Evolutionary conservation across 2,888 invertebrate species (phyloP).

Genomic region (Cetonia aurata): DNA sequence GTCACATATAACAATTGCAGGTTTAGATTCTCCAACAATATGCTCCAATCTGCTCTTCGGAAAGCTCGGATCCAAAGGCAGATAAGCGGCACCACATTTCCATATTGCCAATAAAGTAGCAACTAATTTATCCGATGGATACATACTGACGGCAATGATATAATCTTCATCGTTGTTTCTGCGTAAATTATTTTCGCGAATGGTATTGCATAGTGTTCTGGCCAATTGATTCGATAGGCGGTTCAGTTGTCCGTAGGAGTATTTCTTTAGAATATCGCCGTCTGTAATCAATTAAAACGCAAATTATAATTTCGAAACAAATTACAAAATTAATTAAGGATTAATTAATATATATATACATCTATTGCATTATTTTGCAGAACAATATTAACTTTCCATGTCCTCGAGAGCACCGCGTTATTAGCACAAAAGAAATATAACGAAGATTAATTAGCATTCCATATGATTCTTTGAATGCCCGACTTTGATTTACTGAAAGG

Average conservation of each 20-base stretch:
- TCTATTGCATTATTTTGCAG: too few species aligned
- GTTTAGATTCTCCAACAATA: slow-evolving; percentile 81
- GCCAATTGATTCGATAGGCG: slow-evolving; percentile 72
- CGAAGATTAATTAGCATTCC: slow-evolving; percentile 25
- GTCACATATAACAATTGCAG: slow-evolving; percentile 78
- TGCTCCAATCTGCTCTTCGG: slow-evolving; percentile 81
- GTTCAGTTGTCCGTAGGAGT: slow-evolving; percentile 72
- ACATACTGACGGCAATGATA: slow-evolving; percentile 84
- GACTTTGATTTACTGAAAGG: neutral
- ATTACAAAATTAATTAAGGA: neutral
- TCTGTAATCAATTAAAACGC: slow-evolving; percentile 53
- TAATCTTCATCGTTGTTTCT: slow-evolving; percentile 78
- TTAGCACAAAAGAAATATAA: slow-evolving; percentile 1
- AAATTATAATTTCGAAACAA: slow-evolving; percentile 16
- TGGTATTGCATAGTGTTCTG: slow-evolving; percentile 68
- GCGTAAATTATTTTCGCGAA: slow-evolving; percentile 61
- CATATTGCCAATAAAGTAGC: slow-evolving; percentile 79
- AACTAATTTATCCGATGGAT: slow-evolving; percentile 79
- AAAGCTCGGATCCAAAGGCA: slow-evolving; percentile 82
- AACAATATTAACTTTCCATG: slow-evolving; percentile 21
- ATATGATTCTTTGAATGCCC: too few species aligned
- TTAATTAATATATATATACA: too few species aligned
- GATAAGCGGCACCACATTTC: slow-evolving; percentile 87
- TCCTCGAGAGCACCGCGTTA: slow-evolving; percentile 4
- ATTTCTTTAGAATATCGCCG: slow-evolving; percentile 53